Conservation (phyloP, 1,140 invertebrate species). For the Lamellibrachia luymesi region DNA sequence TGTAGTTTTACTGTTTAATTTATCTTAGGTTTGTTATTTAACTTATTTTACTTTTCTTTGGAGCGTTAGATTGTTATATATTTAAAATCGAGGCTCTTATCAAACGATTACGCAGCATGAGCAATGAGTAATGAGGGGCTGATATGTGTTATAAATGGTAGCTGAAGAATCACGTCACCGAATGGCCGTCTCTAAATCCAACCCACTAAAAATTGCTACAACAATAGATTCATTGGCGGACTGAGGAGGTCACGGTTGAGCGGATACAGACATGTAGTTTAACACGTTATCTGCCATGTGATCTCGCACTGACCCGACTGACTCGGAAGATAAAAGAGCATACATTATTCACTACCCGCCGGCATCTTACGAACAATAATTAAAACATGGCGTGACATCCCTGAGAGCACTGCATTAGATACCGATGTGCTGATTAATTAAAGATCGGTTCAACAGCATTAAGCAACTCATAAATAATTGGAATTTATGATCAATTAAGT, state of each 20-base stretch:
- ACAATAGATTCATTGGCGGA: too few species aligned
- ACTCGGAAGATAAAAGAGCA: neutral
- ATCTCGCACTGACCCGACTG: neutral
- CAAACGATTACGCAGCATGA: too few species aligned
- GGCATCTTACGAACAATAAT: neutral
- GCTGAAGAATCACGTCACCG: too few species aligned
- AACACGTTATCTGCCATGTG: neutral
- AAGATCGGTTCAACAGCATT: neutral
- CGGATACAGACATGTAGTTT: neutral
- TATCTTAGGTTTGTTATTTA: too few species aligned
- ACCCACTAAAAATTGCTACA: too few species aligned
- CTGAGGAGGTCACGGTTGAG: neutral
- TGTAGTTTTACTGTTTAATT: too few species aligned
- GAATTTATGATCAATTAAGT: neutral
- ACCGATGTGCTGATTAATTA: neutral
- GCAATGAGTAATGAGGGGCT: too few species aligned
- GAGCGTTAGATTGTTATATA: too few species aligned
- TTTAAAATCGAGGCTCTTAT: too few species aligned
- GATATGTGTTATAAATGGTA: too few species aligned
- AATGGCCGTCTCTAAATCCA: too few species aligned
- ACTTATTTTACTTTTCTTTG: too few species aligned
- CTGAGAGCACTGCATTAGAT: neutral
- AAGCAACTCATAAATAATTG: neutral
- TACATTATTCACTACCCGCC: neutral
- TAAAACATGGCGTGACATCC: neutral